Evolutionary conservation across 2,113 vertebrate species (phyloP).

Genomic region (Merops nubicus): DNA sequence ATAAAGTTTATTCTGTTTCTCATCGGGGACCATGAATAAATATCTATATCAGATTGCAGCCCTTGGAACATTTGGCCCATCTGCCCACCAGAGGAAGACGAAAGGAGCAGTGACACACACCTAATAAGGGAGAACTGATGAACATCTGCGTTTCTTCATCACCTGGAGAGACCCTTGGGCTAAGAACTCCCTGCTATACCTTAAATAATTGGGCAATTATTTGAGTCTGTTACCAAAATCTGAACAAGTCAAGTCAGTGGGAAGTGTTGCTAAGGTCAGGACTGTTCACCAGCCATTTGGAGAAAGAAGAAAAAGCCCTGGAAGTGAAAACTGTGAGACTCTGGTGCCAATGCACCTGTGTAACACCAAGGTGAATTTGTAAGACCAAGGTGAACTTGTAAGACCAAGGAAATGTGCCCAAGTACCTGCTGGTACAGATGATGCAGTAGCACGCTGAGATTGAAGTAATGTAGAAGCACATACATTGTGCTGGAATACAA

Average conservation of each 20-base stretch:
- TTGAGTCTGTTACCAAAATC: not conserved
- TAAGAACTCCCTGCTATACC: not conserved
- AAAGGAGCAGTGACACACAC: not conserved
- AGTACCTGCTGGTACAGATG: not conserved
- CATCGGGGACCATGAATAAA: not conserved
- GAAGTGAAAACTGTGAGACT: too few relatives aligned
- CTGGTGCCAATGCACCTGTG: too few relatives aligned
- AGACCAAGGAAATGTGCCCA: not conserved
- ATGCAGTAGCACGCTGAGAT: not conserved
- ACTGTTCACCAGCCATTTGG: too few relatives aligned
- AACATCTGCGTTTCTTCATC: conserved; percentile 1
- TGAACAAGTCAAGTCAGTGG: not conserved
- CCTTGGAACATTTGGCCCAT: conserved; percentile 7
- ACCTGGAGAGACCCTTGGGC: not conserved
- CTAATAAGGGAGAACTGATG: not conserved
- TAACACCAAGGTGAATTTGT: too few relatives aligned
- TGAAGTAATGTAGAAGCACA: not conserved
- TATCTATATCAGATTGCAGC: not conserved
- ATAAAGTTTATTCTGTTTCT: not conserved
- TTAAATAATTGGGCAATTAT: not conserved
- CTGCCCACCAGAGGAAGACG: not conserved
- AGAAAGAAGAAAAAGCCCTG: too few relatives aligned
- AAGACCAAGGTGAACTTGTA: not conserved
- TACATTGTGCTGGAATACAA: not conserved
- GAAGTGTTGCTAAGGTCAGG: not conserved